Base-by-base conservation (phyloP, 2,797 vertebrate genomes). In the Fringilla coelebs region DNA sequence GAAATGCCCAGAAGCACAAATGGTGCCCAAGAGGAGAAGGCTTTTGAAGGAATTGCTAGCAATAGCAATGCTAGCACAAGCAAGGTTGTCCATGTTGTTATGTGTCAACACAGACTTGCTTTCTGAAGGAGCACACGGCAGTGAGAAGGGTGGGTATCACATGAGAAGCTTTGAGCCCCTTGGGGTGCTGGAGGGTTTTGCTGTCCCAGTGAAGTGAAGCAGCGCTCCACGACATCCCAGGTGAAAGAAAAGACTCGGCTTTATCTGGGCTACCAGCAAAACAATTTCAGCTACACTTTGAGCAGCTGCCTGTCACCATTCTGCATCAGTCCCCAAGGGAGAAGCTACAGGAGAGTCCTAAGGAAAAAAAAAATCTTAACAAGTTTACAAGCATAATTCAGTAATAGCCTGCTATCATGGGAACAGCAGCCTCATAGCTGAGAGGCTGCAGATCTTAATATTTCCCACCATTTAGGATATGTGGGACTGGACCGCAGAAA, bases 1-100 rank as follows among this genome's bases (percentile, higher is more conserved):
- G 41, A 93, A 89, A 74, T 18, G 25, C 58, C 60, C 61, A 67
- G 88, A 84, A 81, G 70, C 49, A 82, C 36, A 92, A 82, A 72
- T 10, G 14, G 11, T n/a, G 49, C 68, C 38, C 43, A 70, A 8
- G 32, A 57, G 60, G 54, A 73, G 54, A 57, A 57, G 22, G 48
- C 11, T 81, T 63, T 11, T 49, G 31, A 78, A 83, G 36, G 21
- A 67, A 57, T 3, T 68, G 20, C 38, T 61, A 43, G 31, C 38
- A 77, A 81, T 0, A 45, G 45, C 16, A 68, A 25, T 7, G 40
- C 22, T 15, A 45, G 36, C 17, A 60, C 8, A 62, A 41, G 49
- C 31, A 48, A 48, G 36, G 18, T 6, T 40, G 36, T 24, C 49
- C 51, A 0, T 1, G 2, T 4, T 32, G 1, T 3, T 43, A 34